Evolutionary conservation across 2,113 vertebrate species (phyloP).

Genomic region (Rattus norvegicus): DNA sequence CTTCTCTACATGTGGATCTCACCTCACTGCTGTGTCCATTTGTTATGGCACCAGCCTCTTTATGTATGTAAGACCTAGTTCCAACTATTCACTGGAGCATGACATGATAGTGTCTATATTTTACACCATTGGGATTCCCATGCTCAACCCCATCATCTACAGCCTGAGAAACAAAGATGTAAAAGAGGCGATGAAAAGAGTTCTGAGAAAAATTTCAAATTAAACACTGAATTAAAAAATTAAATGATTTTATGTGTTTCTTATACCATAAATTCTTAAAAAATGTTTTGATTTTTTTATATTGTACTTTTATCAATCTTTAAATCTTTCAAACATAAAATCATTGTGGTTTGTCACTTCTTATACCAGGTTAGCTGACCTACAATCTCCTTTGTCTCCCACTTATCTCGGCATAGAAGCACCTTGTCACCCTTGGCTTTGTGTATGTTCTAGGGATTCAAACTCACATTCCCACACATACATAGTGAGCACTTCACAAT

Average conservation of each 20-base stretch:
- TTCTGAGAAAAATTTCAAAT: not conserved
- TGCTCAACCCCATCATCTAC: not conserved
- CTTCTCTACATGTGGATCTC: constrained; percentile 66
- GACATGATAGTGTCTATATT: constrained; percentile 34
- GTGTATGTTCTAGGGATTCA: not conserved
- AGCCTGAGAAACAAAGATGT: not conserved
- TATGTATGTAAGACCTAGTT: constrained; percentile 66
- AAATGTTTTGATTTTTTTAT: not conserved
- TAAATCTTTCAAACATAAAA: not conserved
- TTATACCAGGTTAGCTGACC: no score
- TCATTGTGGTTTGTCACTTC: not conserved
- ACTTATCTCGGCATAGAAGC: not conserved
- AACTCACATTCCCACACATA: rapidly evolving
- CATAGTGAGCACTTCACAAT: not conserved
- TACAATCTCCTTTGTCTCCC: not conserved
- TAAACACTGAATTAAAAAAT: not conserved
- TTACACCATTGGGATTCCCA: not conserved
- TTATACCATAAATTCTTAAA: not conserved
- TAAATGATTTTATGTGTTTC: no score
- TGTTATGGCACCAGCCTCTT: constrained; percentile 64
- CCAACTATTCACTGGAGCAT: constrained; percentile 54
- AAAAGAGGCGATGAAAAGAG: not conserved
- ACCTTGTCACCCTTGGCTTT: not conserved
- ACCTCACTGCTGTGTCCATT: constrained; percentile 64
- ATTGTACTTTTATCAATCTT: not conserved